Evolutionary conservation across 2,113 vertebrate species (phyloP), one percentile per base, ranked within the genome.

Genomic region (Cavia aperea): DNA sequence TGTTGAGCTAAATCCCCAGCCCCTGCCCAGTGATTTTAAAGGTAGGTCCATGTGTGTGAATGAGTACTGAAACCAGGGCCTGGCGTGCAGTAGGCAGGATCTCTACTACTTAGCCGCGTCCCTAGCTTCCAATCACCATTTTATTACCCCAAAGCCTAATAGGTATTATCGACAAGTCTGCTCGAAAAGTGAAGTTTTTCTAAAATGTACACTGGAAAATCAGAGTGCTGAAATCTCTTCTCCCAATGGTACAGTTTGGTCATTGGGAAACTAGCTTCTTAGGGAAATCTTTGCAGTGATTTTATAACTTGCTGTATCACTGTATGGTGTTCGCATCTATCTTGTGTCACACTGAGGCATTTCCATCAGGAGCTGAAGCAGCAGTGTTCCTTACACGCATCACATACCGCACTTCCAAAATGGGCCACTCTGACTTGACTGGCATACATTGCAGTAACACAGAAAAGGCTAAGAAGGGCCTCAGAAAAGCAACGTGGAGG

Each of bases 141-240:
- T 95, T 86, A 66, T 68, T 77, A 33, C 46, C 49, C 79, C 39
- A 81, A 63, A 66, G 54, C 54, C 81, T 29, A 81, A 29, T 24
- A 49, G 3, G 23, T 88, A 18, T 82, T 92, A 75, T 39, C 82
- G 43, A 51, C n/a, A 89, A 95, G 24, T 87, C 39, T 68, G 65
- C 39, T 84, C 82, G 46, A 54, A 85, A 46, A 91, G 46, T 16
- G 75, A 54, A 87, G 39, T 5, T 5, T 66, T 87, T 63, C 73
- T 54, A 21, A 63, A 90, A 84, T n/a, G 24, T 62, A 51, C 26
- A 29, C 16, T 46, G 16, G 63, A 73, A 79, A 81, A 73, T 43
- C 43, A n/a, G 24, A 10, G 29, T 49, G 36, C 62, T 10, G 26
- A 49, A 31, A 60, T 78, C 13, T 90, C 39, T 85, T 78, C 65